Evolutionary conservation across 2,797 vertebrate species (phyloP).

Genomic region (Hypotaenidia philippensis): DNA sequence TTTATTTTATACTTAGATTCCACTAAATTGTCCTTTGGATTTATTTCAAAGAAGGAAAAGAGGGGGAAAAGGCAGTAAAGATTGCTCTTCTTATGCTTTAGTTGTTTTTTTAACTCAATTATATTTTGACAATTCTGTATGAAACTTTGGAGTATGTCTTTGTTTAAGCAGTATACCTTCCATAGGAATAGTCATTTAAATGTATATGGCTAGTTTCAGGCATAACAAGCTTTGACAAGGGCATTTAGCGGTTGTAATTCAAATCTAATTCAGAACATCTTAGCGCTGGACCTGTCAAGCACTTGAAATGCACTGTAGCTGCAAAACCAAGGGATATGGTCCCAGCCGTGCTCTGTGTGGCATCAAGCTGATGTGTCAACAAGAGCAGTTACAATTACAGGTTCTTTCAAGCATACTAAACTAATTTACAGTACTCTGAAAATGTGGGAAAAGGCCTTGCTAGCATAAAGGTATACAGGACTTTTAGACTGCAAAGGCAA

Average conservation of each 20-base stretch:
- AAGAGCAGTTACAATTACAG: conserved; percentile 89
- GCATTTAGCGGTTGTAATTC: conserved; percentile 99
- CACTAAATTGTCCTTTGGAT: conserved; percentile 81
- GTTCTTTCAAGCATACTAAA: conserved; percentile 89
- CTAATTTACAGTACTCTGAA: conserved; percentile 87
- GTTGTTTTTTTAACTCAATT: conserved; percentile 91
- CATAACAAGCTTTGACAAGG: conserved; percentile 97
- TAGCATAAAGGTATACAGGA: conserved; percentile 60
- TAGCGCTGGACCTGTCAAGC: conserved; percentile 98
- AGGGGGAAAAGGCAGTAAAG: conserved; percentile 74
- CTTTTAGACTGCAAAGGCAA: conserved; percentile 68
- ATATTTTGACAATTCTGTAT: conserved; percentile 92
- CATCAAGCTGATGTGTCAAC: conserved; percentile 95
- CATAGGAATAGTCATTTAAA: conserved; percentile 87
- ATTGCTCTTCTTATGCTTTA: conserved; percentile 87
- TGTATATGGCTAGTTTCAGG: conserved; percentile 95
- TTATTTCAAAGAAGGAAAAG: conserved; percentile 81
- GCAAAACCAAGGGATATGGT: conserved; percentile 82
- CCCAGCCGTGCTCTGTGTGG: conserved; percentile 90
- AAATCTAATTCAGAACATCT: conserved; percentile 99
- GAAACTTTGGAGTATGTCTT: conserved; percentile 92
- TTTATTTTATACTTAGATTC: conserved; percentile 72
- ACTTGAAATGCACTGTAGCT: conserved; percentile 91
- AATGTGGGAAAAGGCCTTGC: conserved; percentile 80
- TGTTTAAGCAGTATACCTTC: conserved; percentile 89